Conservation (phyloP, 1,140 invertebrate genomes). For the Temnothorax longispinosus region DNA sequence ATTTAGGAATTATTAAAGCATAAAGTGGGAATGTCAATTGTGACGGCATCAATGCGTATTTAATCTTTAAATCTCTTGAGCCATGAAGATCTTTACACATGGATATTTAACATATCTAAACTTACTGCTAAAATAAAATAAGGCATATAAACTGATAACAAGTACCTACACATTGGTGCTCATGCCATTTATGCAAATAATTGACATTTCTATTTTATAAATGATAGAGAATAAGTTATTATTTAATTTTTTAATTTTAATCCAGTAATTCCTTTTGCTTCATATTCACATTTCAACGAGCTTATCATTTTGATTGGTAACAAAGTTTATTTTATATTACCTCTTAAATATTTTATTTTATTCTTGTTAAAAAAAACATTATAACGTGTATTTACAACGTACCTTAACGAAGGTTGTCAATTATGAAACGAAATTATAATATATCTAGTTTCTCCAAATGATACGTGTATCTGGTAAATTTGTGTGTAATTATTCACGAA, state of each 20-base stretch:
- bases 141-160: neutral
- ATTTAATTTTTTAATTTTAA: neutral
- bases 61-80: neutral
- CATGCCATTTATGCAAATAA: neutral
- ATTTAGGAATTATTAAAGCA: neutral
- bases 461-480: neutral
- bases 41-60: neutral
- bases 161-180: neutral
- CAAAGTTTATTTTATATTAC: neutral
- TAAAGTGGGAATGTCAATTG: neutral
- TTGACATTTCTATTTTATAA: neutral
- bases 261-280: neutral
- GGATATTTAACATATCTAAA: neutral
- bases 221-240: neutral
- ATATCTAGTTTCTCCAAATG: neutral
- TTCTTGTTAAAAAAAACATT: neutral
- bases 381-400: neutral
- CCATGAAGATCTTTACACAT: neutral
- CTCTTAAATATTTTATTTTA: slow-evolving; percentile 4
- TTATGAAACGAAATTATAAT: neutral
- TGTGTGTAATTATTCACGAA: slow-evolving; percentile 43
- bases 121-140: neutral
- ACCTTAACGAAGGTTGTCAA: neutral
- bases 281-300: neutral
- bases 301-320: neutral